Evolutionary conservation across 2,888 invertebrate species (phyloP).

Genomic region (Charanyca ferruginea): DNA sequence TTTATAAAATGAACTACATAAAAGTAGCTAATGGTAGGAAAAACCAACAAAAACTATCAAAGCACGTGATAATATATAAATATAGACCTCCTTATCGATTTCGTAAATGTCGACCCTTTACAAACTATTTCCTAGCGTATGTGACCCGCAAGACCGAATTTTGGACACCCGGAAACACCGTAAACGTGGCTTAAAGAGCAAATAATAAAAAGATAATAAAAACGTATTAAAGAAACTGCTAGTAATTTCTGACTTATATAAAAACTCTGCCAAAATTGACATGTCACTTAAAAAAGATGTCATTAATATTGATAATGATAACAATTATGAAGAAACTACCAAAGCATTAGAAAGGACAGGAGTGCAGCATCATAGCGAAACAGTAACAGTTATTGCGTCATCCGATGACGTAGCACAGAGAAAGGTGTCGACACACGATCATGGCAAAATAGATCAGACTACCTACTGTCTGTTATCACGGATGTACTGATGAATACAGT

Average conservation of each 20-base stretch:
- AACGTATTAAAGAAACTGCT: not conserved
- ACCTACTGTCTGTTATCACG: not conserved
- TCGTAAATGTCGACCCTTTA: too few relatives aligned
- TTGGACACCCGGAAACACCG: too few relatives aligned
- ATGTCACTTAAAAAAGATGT: not conserved
- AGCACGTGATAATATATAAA: too few relatives aligned
- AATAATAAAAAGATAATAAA: too few relatives aligned
- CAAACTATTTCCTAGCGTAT: too few relatives aligned
- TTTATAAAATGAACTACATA: not conserved
- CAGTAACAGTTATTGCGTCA: constrained; percentile 59
- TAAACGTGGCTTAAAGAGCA: too few relatives aligned
- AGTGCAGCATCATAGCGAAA: constrained; percentile 49
- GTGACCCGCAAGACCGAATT: too few relatives aligned
- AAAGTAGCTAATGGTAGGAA: too few relatives aligned
- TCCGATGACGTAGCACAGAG: constrained; percentile 54
- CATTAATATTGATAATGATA: not conserved
- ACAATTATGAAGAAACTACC: constrained; percentile 21
- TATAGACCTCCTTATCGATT: too few relatives aligned
- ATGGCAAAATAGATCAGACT: constrained; percentile 34
- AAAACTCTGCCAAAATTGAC: not conserved
- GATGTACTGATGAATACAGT: not conserved
- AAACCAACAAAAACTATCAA: too few relatives aligned
- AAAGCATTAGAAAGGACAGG: constrained; percentile 57
- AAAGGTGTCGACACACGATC: constrained; percentile 51
- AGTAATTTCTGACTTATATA: not conserved